Conservation (phyloP, 2,888 invertebrate species). For the Alsophila aescularia region DNA sequence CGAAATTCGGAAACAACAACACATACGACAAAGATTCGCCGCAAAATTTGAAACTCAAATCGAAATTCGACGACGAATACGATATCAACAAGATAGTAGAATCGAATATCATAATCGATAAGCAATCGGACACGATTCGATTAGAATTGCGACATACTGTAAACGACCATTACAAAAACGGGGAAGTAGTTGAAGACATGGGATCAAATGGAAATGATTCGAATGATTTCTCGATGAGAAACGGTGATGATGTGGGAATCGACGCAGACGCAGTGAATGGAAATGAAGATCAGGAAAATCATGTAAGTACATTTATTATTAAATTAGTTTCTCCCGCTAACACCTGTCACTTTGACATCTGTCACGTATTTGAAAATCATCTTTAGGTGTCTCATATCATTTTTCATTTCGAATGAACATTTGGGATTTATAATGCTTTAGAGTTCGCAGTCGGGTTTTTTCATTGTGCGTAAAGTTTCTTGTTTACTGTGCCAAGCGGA, state of each 20-base stretch:
- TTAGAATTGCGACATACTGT: conserved; percentile 61
- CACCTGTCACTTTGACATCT: too few relatives aligned
- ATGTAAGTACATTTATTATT: conserved; percentile 59
- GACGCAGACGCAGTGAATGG: conserved; percentile 49
- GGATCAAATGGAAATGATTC: conserved; percentile 38
- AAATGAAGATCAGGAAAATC: conserved; percentile 48
- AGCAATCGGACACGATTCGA: conserved; percentile 64
- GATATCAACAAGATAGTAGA: conserved; percentile 60
- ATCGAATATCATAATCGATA: conserved; percentile 67
- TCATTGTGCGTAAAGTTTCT: too few relatives aligned
- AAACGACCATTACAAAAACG: conserved; percentile 41
- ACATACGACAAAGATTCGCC: conserved; percentile 47
- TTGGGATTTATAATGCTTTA: too few relatives aligned
- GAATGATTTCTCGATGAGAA: conserved; percentile 54
- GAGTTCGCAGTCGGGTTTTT: too few relatives aligned
- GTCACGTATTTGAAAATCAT: too few relatives aligned
- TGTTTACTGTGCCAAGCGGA: too few relatives aligned
- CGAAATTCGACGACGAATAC: conserved; percentile 53
- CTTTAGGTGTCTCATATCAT: too few relatives aligned
- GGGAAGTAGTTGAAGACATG: conserved; percentile 20
- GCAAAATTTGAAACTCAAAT: conserved; percentile 59
- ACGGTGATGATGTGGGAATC: conserved; percentile 44
- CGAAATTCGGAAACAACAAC: conserved; percentile 57
- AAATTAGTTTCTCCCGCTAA: too few relatives aligned
- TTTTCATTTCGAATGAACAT: too few relatives aligned